Evolutionary conservation across 2,797 vertebrate species (phyloP).

Genomic region (Acrocephalus scirpaceus): DNA sequence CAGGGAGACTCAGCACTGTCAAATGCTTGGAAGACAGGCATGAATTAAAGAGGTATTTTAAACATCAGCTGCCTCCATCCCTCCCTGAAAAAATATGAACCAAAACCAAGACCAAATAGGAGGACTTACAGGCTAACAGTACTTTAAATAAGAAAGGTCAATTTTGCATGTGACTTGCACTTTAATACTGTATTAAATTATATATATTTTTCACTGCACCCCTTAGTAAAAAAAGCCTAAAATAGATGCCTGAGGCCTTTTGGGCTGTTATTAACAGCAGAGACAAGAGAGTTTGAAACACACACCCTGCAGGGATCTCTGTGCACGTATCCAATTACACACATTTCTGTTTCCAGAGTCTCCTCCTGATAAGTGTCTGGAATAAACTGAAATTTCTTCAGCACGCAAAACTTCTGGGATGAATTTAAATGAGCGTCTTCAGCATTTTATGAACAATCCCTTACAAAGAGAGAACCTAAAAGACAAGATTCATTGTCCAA

Average conservation of each 20-base stretch:
- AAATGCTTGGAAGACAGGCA: not conserved
- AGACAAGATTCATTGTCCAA: not conserved
- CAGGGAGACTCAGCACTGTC: not conserved
- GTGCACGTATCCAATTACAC: not conserved
- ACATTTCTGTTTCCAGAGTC: slow-evolving; percentile 25
- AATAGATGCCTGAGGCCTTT: slow-evolving; percentile 22
- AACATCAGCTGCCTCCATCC: not conserved
- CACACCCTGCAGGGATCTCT: slow-evolving; percentile 44
- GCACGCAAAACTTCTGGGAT: not conserved
- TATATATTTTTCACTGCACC: not conserved
- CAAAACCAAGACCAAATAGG: not conserved
- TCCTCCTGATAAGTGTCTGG: slow-evolving; percentile 15
- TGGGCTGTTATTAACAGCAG: slow-evolving; percentile 20
- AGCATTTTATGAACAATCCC: not conserved
- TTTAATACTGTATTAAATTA: not conserved
- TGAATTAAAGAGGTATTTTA: slow-evolving; percentile 3
- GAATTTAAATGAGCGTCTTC: not conserved
- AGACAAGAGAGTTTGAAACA: slow-evolving; percentile 38
- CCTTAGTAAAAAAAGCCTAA: not conserved
- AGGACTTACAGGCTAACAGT: not conserved
- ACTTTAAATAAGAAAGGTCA: not conserved
- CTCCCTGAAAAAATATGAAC: not conserved
- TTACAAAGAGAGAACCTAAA: not conserved
- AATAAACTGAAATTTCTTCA: slow-evolving; percentile 22
- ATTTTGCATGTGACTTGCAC: not conserved